Conservation (phyloP, 1,140 invertebrate genomes). For the Trialeurodes vaporariorum region DNA sequence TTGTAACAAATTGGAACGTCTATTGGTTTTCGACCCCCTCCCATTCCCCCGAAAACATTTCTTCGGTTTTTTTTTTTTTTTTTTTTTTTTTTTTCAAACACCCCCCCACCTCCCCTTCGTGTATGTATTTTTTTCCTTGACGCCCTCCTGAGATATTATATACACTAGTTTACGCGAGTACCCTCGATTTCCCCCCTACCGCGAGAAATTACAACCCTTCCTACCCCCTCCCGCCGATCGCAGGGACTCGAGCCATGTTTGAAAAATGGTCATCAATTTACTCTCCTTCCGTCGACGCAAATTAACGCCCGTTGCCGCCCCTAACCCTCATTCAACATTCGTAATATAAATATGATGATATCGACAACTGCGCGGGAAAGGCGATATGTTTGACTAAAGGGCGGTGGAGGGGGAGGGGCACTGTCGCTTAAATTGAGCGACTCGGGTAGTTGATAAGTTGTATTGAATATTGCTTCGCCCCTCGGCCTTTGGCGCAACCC, state of each 20-base stretch:
- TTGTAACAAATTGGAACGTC: neutral
- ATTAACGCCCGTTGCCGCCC: too few relatives aligned
- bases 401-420: too few relatives aligned
- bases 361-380: neutral
- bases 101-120: too few relatives aligned
- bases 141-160: neutral
- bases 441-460: too few relatives aligned
- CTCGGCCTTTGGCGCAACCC: too few relatives aligned
- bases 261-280: neutral
- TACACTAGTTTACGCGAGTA: neutral
- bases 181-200: neutral
- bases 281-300: neutral
- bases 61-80: too few relatives aligned
- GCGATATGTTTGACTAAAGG: neutral
- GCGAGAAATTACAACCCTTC: neutral
- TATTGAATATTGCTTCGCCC: too few relatives aligned
- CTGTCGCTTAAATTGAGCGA: too few relatives aligned
- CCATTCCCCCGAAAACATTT: too few relatives aligned
- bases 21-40: neutral
- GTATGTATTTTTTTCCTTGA: too few relatives aligned
- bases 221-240: neutral
- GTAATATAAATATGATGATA: neutral
- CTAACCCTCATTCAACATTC: too few relatives aligned
- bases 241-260: neutral
- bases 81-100: too few relatives aligned